Evolutionary conservation across 37 sponge, comb jelly and placozoan species (phyloP), one percentile per base, ranked within the genome.

Genomic region (Corticium candelabrum): DNA sequence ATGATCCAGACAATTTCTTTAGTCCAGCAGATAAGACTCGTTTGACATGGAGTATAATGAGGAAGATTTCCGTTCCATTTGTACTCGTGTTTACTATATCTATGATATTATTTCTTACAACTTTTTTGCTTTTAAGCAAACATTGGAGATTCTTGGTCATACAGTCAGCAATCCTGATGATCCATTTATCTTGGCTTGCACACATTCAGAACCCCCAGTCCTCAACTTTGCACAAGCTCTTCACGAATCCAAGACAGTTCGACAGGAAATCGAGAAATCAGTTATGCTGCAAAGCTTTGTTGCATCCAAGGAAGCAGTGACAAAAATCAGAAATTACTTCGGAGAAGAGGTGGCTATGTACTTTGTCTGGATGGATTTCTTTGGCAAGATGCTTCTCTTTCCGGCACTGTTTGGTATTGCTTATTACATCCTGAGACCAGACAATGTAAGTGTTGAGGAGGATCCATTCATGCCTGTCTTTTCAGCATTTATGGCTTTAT

Each of bases 281-380:
- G 78, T 79, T 76, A 40, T 85, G 71, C 40, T 38, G 35, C 5
- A 37, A 39, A 75, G 81, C 1, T 27, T 89, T 1, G 30, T 89
- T 0, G 86, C 87, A 1, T 41, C 67, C 2, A 80, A 41, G 38
- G 69, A 56, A 27, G 77, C 73, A 68, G 37, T 89, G 3, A 35
- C 74, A 30, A 38, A 37, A 30, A 74, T 89, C 27, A 82, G 89
- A 40, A 80, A 86, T 37, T 89, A 89, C 77, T 89, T 82, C 82
- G 90, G 90, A 40, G 90, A 90, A 37, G 84, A 83, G 3, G 78
- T 86, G 38, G 87, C 84, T 0, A 81, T 84, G 56, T 90, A 90
- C 68, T 90, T 90, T 74, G 87, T 50, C 21, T 90, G 90, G 90
- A 90, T 90, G 86, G 50, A 80, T 29, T 90, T 90, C 87, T 86